Evolutionary conservation across 2,888 invertebrate genomes (phyloP).

Genomic region (Cosmia trapezina): DNA sequence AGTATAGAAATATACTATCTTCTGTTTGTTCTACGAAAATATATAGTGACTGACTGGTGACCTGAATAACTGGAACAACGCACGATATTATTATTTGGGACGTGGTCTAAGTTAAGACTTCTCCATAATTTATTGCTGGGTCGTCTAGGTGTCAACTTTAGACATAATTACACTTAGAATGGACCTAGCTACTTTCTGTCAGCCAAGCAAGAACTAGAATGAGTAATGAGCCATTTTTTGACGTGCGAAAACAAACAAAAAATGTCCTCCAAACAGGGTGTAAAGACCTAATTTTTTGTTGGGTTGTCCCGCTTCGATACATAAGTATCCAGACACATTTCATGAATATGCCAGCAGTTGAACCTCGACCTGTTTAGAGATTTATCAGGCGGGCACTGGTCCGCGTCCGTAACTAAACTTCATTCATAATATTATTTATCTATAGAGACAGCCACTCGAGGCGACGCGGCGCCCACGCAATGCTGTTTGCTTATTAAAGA

Average conservation of each 20-base stretch:
- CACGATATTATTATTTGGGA: constrained; percentile 29
- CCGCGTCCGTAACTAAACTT: constrained; percentile 50
- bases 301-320: neutral
- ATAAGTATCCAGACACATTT: constrained; percentile 27
- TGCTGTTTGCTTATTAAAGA: constrained; percentile 81
- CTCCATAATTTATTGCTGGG: constrained; percentile 11
- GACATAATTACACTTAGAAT: constrained; percentile 1
- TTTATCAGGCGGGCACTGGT: constrained; percentile 36
- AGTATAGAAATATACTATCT: neutral
- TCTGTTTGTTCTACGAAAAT: constrained; percentile 26
- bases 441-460: constrained; percentile 45
- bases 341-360: constrained; percentile 39
- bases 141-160: constrained; percentile 11
- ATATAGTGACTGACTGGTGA: constrained; percentile 14
- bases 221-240: constrained; percentile 15
- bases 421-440: constrained; percentile 59
- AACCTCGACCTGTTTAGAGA: constrained; percentile 54
- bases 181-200: constrained; percentile 1
- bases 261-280: neutral
- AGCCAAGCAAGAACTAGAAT: constrained; percentile 17
- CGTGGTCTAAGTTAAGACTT: constrained; percentile 12
- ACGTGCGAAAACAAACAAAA: neutral
- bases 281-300: neutral
- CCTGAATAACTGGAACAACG: constrained; percentile 16
- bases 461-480: constrained; percentile 59